A percentile compares a stretch with the other conserved stretches of the same genome.
phyloP scores from a whole-genome alignment of 2,888 invertebrate species.

The Aspidapion aeneum region DNA sequence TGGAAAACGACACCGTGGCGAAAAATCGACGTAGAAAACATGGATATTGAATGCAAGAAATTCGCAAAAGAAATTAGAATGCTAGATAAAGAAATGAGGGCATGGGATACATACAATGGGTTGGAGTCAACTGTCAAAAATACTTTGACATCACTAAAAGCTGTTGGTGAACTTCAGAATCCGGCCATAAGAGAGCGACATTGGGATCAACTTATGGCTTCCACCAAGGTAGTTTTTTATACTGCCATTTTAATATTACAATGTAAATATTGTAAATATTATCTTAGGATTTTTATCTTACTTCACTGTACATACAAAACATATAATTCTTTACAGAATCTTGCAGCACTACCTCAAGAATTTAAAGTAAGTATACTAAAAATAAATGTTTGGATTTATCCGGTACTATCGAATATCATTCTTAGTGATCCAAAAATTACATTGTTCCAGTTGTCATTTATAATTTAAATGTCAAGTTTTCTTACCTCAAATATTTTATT shows the following conservation, averaged over 20 bases:
- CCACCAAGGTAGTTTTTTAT: conserved; percentile 73
- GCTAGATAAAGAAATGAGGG: conserved; percentile 93
- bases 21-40: conserved; percentile 95
- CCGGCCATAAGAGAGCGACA: conserved; percentile 94
- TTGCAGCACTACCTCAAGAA: conserved; percentile 76
- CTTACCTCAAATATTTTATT: no score
- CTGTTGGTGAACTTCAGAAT: conserved; percentile 94
- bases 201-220: conserved; percentile 95
- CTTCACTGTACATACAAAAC: conserved; percentile 11
- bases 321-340: conserved; percentile 62
- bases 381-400: background rate
- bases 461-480: no score
- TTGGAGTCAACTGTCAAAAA: conserved; percentile 93
- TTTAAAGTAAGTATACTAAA: conserved; percentile 67
- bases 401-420: no score
- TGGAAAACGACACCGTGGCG: conserved; percentile 98
- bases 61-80: conserved; percentile 92
- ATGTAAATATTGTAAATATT: conserved; percentile 33
- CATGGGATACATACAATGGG: conserved; percentile 88
- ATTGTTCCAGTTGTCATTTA: no score
- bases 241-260: conserved; percentile 3
- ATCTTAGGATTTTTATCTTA: conserved; percentile 30
- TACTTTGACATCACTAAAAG: conserved; percentile 91
- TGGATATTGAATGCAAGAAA: conserved; percentile 98
- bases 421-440: no score